phyloP scores from a whole-genome alignment of 2,888 invertebrate species.

The Molorchus minor region DNA sequence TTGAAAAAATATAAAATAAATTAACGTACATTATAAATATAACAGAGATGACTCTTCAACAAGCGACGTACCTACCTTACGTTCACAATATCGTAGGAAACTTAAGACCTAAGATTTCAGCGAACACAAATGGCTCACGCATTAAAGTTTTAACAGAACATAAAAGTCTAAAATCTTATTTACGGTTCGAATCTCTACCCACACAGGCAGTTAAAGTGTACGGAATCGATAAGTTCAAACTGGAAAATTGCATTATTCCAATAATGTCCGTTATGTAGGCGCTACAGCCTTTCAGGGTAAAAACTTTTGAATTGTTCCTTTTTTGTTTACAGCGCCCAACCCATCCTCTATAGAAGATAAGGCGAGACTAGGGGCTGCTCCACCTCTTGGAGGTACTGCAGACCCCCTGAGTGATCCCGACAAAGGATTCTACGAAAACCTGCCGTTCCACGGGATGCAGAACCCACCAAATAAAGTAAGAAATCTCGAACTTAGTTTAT shows the following conservation, averaged over 20 bases:
- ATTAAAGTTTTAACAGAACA: constrained; percentile 15
- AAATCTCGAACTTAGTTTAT: constrained; percentile 11
- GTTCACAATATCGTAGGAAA: neutral
- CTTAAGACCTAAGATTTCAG: neutral
- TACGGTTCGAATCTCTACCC: constrained; percentile 7
- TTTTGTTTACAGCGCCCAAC: constrained; percentile 61
- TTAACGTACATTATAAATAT: too few relatives aligned
- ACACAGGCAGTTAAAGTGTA: constrained; percentile 7
- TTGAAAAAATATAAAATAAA: too few relatives aligned
- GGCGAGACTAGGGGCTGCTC: constrained; percentile 62
- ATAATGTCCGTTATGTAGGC: constrained; percentile 38
- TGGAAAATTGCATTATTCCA: constrained; percentile 24
- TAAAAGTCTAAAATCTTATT: constrained; percentile 15
- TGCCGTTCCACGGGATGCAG: constrained; percentile 94
- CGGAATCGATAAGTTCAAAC: constrained; percentile 20
- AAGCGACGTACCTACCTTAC: too few relatives aligned
- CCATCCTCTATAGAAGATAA: constrained; percentile 66
- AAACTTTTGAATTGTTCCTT: constrained; percentile 33
- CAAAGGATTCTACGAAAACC: constrained; percentile 91
- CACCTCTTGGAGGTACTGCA: constrained; percentile 62
- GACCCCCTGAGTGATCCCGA: constrained; percentile 80
- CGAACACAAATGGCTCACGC: neutral
- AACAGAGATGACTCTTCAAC: too few relatives aligned
- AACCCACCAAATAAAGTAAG: constrained; percentile 93
- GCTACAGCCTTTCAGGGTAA: constrained; percentile 27